Percentiles rank a stretch among this genome's conserved stretches.
Conservation (phyloP, 2,797 vertebrate species). For the Trachops cirrhosus region DNA sequence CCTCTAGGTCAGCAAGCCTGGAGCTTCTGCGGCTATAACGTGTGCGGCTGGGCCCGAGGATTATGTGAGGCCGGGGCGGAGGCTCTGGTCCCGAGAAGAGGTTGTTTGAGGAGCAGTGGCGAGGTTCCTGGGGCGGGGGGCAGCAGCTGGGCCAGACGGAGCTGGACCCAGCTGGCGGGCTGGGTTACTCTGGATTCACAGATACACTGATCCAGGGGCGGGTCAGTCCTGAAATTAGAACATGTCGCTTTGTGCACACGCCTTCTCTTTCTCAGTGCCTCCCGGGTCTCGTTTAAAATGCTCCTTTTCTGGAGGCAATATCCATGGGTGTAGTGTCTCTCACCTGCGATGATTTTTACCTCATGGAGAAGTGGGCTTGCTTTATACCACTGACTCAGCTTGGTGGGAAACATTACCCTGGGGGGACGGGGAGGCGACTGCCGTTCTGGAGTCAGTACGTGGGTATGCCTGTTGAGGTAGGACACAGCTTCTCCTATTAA, state of each 20-base stretch:
- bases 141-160: not conserved
- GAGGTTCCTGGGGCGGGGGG: not conserved
- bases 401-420: not conserved
- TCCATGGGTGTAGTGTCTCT: not conserved
- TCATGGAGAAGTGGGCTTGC: not conserved
- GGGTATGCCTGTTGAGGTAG: not conserved
- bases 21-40: not conserved
- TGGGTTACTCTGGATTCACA: not conserved
- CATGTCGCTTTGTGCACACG: accelerated
- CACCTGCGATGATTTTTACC: not conserved
- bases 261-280: not conserved
- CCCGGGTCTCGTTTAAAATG: not conserved
- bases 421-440: not conserved
- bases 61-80: accelerated
- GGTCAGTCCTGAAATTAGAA: not conserved
- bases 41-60: not conserved
- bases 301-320: not conserved
- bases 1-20: not conserved
- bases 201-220: not conserved
- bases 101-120: not conserved
- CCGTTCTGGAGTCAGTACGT: not conserved
- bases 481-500: not conserved
- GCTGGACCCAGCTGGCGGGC: accelerated
- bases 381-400: not conserved
- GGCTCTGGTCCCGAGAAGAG: not conserved